These are phyloP conservation scores for Drosophila nasuta DNA, from an alignment of 1,140 invertebrate species.

Conservation along the genomic window DNA sequence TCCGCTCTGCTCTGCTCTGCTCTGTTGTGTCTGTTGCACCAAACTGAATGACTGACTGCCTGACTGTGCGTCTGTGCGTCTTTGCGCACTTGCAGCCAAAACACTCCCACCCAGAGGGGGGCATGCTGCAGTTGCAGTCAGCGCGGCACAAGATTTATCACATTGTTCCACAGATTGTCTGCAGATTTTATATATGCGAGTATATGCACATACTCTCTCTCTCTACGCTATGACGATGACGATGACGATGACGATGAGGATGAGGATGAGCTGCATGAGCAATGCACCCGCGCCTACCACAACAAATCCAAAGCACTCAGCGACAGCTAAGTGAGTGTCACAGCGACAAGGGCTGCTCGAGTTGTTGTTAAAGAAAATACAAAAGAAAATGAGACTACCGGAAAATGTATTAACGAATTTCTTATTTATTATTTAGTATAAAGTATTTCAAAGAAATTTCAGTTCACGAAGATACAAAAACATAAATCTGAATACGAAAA, in stretches of 20 bases:
- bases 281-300: conserved; percentile 78
- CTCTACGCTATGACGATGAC: no score
- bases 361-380: neutral
- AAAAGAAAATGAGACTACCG: neutral
- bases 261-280: conserved; percentile 32
- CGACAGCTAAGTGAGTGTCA: conserved; percentile 42
- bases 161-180: conserved; percentile 83
- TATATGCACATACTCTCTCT: conserved; percentile 10
- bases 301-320: conserved; percentile 50
- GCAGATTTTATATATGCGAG: conserved; percentile 68
- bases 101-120: conserved; percentile 78
- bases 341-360: conserved; percentile 41
- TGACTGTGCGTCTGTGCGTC: conserved; percentile 18
- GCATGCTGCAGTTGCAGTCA: conserved; percentile 60
- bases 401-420: no score
- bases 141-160: conserved; percentile 77
- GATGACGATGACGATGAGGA: no score
- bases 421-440: no score
- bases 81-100: conserved; percentile 51
- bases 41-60: neutral
- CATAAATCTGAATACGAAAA: no score
- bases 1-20: conserved; percentile 6
- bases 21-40: conserved; percentile 19
- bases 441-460: no score
- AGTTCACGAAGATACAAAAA: no score